These are phyloP conservation scores for Malacoraja senta DNA, from an alignment of 2,797 vertebrate genomes.

Conservation along the genomic window DNA sequence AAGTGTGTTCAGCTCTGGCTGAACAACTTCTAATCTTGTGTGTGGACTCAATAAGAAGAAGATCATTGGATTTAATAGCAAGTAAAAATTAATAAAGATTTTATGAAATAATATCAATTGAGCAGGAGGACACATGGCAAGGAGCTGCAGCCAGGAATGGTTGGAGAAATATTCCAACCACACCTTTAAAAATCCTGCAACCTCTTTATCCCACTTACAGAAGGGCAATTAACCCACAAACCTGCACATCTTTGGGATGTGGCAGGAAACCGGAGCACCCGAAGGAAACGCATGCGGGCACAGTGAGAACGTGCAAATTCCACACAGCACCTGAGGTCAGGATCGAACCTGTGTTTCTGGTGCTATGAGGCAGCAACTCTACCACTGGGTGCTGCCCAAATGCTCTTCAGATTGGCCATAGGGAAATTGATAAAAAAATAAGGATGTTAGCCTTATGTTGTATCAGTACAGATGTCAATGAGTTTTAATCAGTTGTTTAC, in stretches of 20 bases:
- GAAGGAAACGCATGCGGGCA: no score
- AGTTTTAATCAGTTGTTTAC: neutral
- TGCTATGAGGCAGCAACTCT: no score
- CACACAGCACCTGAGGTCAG: no score
- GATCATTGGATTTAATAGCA: no score
- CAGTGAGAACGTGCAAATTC: no score
- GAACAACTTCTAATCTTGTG: no score
- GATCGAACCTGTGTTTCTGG: no score
- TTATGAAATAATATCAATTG: neutral
- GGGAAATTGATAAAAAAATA: neutral
- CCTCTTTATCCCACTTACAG: neutral
- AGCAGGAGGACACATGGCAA: neutral
- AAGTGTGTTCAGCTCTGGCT: no score
- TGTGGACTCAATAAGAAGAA: no score
- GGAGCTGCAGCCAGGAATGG: neutral
- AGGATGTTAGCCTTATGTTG: neutral
- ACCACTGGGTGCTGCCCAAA: neutral
- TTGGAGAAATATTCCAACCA: neutral
- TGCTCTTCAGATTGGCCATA: neutral
- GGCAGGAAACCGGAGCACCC: no score
- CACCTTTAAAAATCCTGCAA: neutral
- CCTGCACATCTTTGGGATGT: no score
- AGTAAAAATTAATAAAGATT: neutral
- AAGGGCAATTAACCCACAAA: no score
- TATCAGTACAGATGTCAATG: neutral